Evolutionary conservation across 2,888 invertebrate species (phyloP).

Genomic region (Cheilosia variabilis): DNA sequence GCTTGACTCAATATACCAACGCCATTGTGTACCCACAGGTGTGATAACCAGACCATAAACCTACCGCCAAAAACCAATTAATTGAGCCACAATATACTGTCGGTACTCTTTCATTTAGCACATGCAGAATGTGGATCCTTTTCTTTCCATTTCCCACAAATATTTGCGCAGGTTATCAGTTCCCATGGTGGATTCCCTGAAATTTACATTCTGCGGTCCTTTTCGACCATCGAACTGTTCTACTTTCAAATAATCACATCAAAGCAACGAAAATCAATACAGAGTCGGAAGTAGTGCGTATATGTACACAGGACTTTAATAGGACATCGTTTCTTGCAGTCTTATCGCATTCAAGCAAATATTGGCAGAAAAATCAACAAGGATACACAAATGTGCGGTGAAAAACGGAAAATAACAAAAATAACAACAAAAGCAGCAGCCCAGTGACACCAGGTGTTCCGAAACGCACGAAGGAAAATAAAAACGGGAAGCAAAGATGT

Average conservation of each 20-base stretch:
- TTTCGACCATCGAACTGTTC: conserved; percentile 41
- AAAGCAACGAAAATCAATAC: conserved; percentile 49
- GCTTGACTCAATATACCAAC: conserved; percentile 24
- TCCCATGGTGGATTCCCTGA: conserved; percentile 23
- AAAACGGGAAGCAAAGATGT: conserved; percentile 44
- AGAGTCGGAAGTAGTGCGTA: conserved; percentile 29
- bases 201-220: conserved; percentile 37
- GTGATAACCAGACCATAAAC: conserved; percentile 73
- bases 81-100: conserved; percentile 61
- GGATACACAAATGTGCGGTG: conserved; percentile 30
- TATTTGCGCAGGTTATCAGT: conserved; percentile 69
- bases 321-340: conserved; percentile 9
- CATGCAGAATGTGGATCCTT: conserved; percentile 40
- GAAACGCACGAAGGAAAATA: conserved; percentile 13
- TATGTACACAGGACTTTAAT: conserved; percentile 36
- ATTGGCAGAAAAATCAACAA: conserved; percentile 71
- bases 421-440: conserved; percentile 27
- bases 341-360: conserved; percentile 67
- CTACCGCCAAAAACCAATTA: conserved; percentile 71
- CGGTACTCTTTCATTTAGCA: conserved; percentile 60
- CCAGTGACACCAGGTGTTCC: conserved; percentile 67
- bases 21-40: conserved; percentile 56
- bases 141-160: conserved; percentile 54
- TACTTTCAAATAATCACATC: conserved; percentile 56
- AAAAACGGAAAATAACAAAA: neutral